phyloP scores from a whole-genome alignment of 1,140 invertebrate genomes.

The Drosophila athabasca region DNA sequence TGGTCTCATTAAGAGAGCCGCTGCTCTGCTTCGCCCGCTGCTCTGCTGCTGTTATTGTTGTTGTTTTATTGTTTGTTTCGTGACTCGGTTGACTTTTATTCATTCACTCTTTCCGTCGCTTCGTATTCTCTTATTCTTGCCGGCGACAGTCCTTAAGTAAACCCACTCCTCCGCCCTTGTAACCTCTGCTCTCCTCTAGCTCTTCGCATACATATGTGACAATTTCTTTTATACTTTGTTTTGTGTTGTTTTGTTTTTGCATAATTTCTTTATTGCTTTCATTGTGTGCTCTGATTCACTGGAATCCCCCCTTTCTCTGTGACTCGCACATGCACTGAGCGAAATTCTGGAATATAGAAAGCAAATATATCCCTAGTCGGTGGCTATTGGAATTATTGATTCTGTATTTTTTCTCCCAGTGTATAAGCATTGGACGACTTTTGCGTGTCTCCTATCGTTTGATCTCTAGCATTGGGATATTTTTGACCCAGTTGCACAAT shows the following conservation, averaged over 20 bases:
- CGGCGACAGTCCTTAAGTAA: neutral
- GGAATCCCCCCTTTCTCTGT: neutral
- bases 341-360: neutral
- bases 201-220: slow-evolving; percentile 20
- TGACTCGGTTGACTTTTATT: slow-evolving; percentile 19
- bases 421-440: too few species aligned
- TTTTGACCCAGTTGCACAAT: slow-evolving; percentile 48
- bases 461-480: slow-evolving; percentile 54
- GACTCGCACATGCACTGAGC: too few species aligned
- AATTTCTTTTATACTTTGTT: slow-evolving; percentile 22
- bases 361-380: too few species aligned
- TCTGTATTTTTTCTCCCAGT: too few species aligned
- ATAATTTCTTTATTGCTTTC: slow-evolving; percentile 29
- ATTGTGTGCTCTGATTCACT: slow-evolving; percentile 37
- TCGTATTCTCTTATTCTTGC: too few species aligned
- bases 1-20: slow-evolving; percentile 54
- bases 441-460: slow-evolving; percentile 34
- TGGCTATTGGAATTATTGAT: too few species aligned
- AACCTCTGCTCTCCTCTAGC: too few species aligned
- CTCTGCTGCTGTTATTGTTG: slow-evolving; percentile 22
- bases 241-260: slow-evolving; percentile 19
- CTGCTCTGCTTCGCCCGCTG: slow-evolving; percentile 20
- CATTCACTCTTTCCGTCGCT: too few species aligned
- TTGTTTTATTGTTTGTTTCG: slow-evolving; percentile 9
- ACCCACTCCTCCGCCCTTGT: neutral